phyloP scores from a whole-genome alignment of 2,113 vertebrate species.

The Calonectris borealis region DNA sequence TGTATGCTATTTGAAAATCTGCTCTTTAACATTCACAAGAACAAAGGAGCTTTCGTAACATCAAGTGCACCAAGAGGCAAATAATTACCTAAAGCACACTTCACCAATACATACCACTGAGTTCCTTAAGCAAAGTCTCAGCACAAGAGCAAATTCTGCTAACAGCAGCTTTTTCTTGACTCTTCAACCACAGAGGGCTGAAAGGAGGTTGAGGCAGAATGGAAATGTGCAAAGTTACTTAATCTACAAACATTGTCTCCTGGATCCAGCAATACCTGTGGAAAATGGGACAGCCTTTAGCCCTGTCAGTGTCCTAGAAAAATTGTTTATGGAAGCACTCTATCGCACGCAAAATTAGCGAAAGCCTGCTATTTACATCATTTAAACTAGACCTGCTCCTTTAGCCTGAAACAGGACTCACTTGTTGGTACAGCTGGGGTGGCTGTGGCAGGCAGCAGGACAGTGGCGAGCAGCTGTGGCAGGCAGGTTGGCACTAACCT shows the following conservation, averaged over 20 bases:
- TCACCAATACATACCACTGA: neutral
- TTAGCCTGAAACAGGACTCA: neutral
- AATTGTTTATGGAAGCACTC: neutral
- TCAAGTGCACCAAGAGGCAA: neutral
- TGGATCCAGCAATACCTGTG: neutral
- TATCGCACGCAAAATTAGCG: neutral
- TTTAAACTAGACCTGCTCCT: neutral
- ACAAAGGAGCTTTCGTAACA: neutral
- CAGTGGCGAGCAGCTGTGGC: neutral
- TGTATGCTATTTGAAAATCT: neutral
- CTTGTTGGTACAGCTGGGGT: neutral
- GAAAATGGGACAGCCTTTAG: constrained; percentile 33
- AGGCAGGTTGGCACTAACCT: neutral
- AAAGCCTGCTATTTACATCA: neutral
- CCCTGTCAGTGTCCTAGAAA: neutral
- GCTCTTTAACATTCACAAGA: neutral
- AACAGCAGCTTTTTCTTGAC: neutral
- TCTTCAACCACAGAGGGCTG: neutral
- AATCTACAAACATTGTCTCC: neutral
- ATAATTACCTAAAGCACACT: neutral
- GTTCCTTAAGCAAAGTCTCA: neutral
- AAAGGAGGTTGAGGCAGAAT: neutral
- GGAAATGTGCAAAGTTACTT: constrained; percentile 10
- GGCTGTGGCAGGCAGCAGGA: neutral
- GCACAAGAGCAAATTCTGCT: neutral